Conservation (phyloP, 2,888 invertebrate species). For the Lomographa bimaculata region DNA sequence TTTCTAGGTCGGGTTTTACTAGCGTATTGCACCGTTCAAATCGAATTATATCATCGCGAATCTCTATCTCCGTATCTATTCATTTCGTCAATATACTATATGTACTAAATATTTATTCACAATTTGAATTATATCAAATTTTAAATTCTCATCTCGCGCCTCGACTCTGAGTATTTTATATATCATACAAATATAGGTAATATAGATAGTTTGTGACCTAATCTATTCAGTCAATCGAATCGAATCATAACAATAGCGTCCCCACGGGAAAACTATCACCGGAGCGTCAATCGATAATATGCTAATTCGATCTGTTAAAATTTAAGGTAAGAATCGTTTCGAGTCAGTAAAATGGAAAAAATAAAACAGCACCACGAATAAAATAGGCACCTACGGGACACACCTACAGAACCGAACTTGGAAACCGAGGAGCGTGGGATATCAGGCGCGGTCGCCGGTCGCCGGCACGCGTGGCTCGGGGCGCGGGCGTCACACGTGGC, state of each 20-base stretch:
- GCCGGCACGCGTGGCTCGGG: not conserved
- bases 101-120: constrained; percentile 8
- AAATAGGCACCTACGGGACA: constrained; percentile 44
- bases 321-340: constrained; percentile 41
- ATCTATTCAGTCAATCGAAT: constrained; percentile 82
- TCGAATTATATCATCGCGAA: constrained; percentile 34
- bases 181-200: constrained; percentile 51
- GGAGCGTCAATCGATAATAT: constrained; percentile 37
- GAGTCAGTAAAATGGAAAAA: constrained; percentile 44
- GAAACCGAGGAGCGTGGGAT: too few relatives aligned
- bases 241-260: constrained; percentile 80
- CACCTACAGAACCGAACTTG: too few relatives aligned
- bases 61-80: constrained; percentile 35
- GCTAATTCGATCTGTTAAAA: constrained; percentile 30
- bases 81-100: constrained; percentile 12
- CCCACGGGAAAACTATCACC: constrained; percentile 58
- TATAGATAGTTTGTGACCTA: constrained; percentile 64
- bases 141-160: constrained; percentile 36
- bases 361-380: constrained; percentile 49
- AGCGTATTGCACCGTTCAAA: constrained; percentile 66
- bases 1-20: constrained; percentile 45
- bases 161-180: constrained; percentile 61
- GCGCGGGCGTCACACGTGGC: constrained; percentile 43
- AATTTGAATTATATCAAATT: constrained; percentile 27
- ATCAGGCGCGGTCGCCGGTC: not conserved